A percentile compares a stretch with the other conserved stretches of the same genome.
Evolutionary conservation across 64 coral and sea anemone genomes (phyloP).

Genomic region (Montipora capricornis): DNA sequence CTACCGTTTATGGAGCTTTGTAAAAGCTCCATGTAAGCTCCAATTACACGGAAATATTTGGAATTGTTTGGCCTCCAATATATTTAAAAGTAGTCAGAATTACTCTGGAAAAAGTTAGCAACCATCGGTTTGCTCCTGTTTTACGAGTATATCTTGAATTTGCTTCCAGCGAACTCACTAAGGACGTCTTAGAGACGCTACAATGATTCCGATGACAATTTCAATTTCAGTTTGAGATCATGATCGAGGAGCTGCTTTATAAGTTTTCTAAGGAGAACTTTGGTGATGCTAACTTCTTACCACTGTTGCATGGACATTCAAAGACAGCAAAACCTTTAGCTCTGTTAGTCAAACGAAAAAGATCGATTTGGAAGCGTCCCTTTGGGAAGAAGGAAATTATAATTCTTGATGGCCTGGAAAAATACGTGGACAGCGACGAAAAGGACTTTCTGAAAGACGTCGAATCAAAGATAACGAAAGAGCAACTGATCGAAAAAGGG

Average conservation of each 20-base stretch:
- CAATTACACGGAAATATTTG: too few relatives aligned
- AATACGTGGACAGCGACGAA: neutral
- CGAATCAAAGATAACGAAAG: neutral
- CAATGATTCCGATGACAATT: too few relatives aligned
- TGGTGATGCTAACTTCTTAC: neutral
- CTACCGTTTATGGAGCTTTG: too few relatives aligned
- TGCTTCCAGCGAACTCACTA: too few relatives aligned
- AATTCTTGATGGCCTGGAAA: conserved; percentile 7
- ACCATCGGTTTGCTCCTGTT: too few relatives aligned
- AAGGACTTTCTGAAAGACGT: neutral
- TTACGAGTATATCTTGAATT: too few relatives aligned
- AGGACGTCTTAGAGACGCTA: too few relatives aligned
- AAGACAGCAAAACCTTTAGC: neutral
- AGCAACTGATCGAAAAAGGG: neutral
- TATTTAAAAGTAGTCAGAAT: too few relatives aligned
- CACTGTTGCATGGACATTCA: neutral
- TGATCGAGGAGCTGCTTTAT: neutral
- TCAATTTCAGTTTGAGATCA: neutral
- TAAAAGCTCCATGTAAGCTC: too few relatives aligned
- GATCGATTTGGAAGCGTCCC: neutral
- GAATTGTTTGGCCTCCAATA: too few relatives aligned
- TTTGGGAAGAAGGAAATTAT: neutral
- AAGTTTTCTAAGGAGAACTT: conserved; percentile 14
- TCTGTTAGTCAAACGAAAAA: neutral
- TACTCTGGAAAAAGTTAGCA: too few relatives aligned